phyloP scores from a whole-genome alignment of 2,113 vertebrate species.

The Trichechus manatus region DNA sequence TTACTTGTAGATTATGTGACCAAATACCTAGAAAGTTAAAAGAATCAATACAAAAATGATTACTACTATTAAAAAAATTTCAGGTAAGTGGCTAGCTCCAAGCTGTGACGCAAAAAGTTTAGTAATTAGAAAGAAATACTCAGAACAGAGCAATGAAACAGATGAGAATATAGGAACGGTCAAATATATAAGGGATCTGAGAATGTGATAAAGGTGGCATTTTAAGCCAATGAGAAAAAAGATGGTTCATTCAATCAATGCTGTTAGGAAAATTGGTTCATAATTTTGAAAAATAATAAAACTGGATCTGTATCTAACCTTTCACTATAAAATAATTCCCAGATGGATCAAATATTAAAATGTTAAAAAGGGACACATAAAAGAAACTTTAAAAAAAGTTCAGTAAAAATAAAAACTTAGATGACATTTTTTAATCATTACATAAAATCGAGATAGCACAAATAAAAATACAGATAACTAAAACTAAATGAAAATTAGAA shows the following conservation, averaged over 20 bases:
- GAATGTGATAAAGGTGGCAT: not conserved
- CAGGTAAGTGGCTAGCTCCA: not conserved
- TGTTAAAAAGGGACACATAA: not conserved
- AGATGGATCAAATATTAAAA: not conserved
- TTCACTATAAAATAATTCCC: not conserved
- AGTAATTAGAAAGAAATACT: not conserved
- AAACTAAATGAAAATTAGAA: no score
- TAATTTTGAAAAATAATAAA: not conserved
- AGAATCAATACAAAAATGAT: constrained; percentile 1
- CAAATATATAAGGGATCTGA: not conserved
- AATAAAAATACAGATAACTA: no score
- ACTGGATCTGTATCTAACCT: not conserved
- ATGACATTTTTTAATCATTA: no score
- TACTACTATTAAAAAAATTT: not conserved
- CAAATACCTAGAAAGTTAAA: constrained; percentile 15
- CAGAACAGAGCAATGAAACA: constrained; percentile 10
- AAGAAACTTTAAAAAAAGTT: no score
- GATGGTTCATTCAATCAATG: not conserved
- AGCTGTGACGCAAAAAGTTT: not conserved
- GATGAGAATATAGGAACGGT: not conserved
- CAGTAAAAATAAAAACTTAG: no score
- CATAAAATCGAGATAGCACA: no score
- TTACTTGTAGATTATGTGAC: not conserved
- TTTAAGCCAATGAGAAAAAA: not conserved
- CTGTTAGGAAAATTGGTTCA: not conserved